Percentiles rank a stretch among this genome's conserved stretches.
These are phyloP conservation scores for Anagyrus pseudococci DNA, from an alignment of 2,888 invertebrate species.

Conservation along the genomic window DNA sequence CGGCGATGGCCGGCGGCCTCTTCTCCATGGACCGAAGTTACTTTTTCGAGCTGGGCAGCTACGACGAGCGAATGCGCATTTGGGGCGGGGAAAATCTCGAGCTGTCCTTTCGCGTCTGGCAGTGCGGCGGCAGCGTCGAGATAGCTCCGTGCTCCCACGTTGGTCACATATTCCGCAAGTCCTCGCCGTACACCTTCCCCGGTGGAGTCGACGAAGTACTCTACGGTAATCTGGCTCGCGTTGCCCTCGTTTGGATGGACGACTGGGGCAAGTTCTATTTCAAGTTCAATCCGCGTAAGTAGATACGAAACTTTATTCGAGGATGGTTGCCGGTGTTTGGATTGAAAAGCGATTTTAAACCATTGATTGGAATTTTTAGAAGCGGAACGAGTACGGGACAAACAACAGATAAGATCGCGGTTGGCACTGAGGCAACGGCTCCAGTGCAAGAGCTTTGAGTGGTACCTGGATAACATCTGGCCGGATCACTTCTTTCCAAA, in stretches of 20 bases:
- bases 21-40: slow-evolving; percentile 86
- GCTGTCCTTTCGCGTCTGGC: slow-evolving; percentile 95
- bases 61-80: slow-evolving; percentile 78
- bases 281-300: slow-evolving; percentile 75
- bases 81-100: slow-evolving; percentile 99
- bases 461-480: slow-evolving; percentile 96
- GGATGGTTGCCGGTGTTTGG: no score
- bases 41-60: slow-evolving; percentile 85
- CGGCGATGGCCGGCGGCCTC: slow-evolving; percentile 95
- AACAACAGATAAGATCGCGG: slow-evolving; percentile 70
- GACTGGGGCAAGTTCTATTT: slow-evolving; percentile 94
- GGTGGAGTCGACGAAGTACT: slow-evolving; percentile 90
- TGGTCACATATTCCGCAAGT: slow-evolving; percentile 90
- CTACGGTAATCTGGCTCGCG: slow-evolving; percentile 88
- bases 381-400: slow-evolving; percentile 67
- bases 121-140: slow-evolving; percentile 90
- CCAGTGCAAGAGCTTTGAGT: slow-evolving; percentile 85
- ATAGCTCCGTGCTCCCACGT: slow-evolving; percentile 93
- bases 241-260: slow-evolving; percentile 98
- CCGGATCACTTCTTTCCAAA: slow-evolving; percentile 95
- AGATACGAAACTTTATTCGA: no score
- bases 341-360: no score
- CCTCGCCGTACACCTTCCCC: slow-evolving; percentile 94
- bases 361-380: slow-evolving; percentile 56
- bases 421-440: slow-evolving; percentile 73